Base-by-base conservation (phyloP, 2,797 vertebrate genomes). In the Thalassophryne amazonica region DNA sequence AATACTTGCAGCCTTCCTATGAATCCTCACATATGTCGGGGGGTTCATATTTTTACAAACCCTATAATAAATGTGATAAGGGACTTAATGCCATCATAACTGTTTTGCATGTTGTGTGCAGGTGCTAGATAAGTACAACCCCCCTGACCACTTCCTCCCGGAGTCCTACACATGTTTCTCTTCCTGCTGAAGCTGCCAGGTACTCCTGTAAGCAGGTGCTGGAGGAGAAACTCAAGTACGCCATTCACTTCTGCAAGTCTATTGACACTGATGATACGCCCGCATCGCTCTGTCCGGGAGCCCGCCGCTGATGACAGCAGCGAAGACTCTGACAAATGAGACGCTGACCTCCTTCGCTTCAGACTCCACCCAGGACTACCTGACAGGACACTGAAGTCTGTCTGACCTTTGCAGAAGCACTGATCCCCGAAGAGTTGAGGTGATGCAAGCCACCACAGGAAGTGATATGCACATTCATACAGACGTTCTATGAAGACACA, bases 211-310 rank as follows among this genome's bases (percentile, higher is more conserved):
- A 93, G 74, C 94, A 95, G 81, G 97, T 99, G 1, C 90, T 99
- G 36, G 95, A 98, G 82, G 96, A 99, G 64, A 99, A 99, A 32
- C 90, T 99, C 4, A 99, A 99, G 57, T 99, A 99, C 0, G 97
- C 97, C 70, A 99, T 99, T 57, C 97, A 99, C 81, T 99, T 99
- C 82, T 99, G 97, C 85, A 99, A 99, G 64, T 99, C 97, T 19
- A 99, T 99, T 68, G 97, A 99, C 91, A 99, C 97, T 0, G 97
- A 99, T 5, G 97, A 99, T 99, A 99, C 2, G 97, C 97, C 1
- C 94, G 97, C 58, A 98, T 99, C 52, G 97, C 97, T 0, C 90
- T 99, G 74, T 95, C 92, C 0, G 97, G 97, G 97, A 98, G 73
- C 94, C 95, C 0, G 94, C 96, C 0, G 95, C 95, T 0, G 96